phyloP scores from a whole-genome alignment of 2,113 vertebrate species.

The Rhombomys opimus region DNA sequence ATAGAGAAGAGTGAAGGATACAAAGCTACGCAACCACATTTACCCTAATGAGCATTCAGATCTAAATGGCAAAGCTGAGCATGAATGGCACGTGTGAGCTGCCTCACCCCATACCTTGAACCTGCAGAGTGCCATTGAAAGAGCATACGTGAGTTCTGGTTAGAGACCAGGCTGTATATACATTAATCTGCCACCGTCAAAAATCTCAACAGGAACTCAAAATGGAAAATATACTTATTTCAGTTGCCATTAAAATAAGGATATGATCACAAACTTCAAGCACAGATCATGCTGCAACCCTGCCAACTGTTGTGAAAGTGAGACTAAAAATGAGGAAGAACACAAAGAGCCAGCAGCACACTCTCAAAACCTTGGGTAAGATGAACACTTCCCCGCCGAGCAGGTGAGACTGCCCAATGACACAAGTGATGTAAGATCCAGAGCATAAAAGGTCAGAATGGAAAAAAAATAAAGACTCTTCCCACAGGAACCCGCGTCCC shows the following conservation, averaged over 20 bases:
- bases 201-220: slow-evolving; percentile 42
- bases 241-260: slow-evolving; percentile 51
- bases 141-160: background rate
- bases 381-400: background rate
- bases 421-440: background rate
- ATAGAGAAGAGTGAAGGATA: background rate
- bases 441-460: background rate
- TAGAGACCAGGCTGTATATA: background rate
- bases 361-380: slow-evolving; percentile 53
- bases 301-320: slow-evolving; percentile 55
- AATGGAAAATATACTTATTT: background rate
- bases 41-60: background rate
- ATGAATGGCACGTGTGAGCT: too few species aligned
- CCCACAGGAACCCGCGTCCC: fast-evolving
- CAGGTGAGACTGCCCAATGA: background rate
- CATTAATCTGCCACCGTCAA: background rate
- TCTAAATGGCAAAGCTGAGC: background rate
- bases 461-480: background rate
- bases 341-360: slow-evolving; percentile 9
- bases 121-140: background rate
- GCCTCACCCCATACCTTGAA: background rate
- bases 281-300: slow-evolving; percentile 36
- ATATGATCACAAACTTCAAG: slow-evolving; percentile 27
- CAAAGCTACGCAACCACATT: background rate
- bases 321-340: slow-evolving; percentile 59